phyloP scores from a whole-genome alignment of 2,113 vertebrate species.

The Gulo gulo region DNA sequence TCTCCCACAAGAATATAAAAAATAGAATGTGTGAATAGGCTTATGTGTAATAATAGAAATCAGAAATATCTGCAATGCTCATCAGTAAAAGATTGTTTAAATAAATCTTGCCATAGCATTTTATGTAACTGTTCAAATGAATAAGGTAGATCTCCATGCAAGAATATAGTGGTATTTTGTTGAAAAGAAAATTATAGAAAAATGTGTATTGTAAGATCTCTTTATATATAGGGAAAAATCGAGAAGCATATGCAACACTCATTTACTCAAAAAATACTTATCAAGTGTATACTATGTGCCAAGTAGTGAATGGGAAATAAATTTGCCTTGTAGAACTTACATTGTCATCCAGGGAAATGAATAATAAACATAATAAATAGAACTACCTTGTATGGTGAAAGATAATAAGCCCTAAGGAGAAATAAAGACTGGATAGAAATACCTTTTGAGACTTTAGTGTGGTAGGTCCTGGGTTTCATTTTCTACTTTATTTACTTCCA shows the following conservation, averaged over 20 bases:
- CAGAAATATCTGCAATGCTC: background rate
- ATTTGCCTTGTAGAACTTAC: background rate
- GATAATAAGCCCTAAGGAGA: background rate
- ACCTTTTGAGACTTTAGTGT: background rate
- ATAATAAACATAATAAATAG: background rate
- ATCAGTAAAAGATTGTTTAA: background rate
- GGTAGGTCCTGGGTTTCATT: background rate
- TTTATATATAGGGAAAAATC: constrained; percentile 5
- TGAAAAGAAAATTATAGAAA: background rate
- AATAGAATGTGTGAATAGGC: background rate
- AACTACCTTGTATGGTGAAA: background rate
- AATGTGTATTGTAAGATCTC: background rate
- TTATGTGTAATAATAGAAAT: background rate
- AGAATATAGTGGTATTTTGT: background rate
- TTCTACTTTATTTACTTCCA: background rate
- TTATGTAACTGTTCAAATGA: constrained; percentile 25
- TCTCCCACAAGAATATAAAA: background rate
- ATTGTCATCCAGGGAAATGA: background rate
- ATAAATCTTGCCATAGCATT: background rate
- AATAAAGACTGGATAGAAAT: background rate
- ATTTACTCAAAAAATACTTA: constrained; percentile 24
- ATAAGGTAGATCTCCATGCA: background rate
- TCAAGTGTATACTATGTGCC: background rate
- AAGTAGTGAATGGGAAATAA: background rate
- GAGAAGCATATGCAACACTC: background rate